Base-by-base conservation (phyloP, 2,888 invertebrate species). In the Cyrtodaria siliqua region DNA sequence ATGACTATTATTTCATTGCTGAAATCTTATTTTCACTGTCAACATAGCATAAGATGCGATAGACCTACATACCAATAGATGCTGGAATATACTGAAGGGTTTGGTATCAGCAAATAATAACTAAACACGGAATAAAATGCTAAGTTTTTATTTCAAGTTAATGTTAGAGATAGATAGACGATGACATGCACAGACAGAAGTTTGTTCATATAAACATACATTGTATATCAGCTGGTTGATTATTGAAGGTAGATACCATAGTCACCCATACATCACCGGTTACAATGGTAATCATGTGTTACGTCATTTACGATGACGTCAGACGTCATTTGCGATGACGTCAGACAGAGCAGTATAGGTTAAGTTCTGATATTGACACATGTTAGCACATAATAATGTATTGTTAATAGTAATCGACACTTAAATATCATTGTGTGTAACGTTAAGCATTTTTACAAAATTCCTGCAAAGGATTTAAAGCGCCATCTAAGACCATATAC, bases 91-190 rank as follows among this genome's bases (percentile, higher is more conserved):
- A n/a, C n/a, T n/a, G n/a, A n/a, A n/a, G n/a, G n/a, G n/a, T n/a
- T n/a, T n/a, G n/a, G n/a, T n/a, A n/a, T n/a, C n/a, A n/a, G 33
- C 12, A 33, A 33, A 33, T 8, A 33, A 4, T 8, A 33, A 33
- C 12, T 33, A 8, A 33, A 33, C 33, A 33, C 47, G 47, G 3
- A 16, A 33, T 83, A 77, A 81, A 83, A 83, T 80, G 81, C 83
- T 83, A 83, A 81, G 80, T 75, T 81, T 82, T 80, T 83, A 83
- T 81, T 81, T 83, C 83, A 79, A 81, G 78, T 83, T 80, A 78
- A 83, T 80, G 73, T 76, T 67, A 78, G 72, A 78, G 78, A 80
- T 71, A 74, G 75, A 71, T 75, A 79, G 56, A 81, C 80, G 71
- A 79, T 67, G 56, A 79, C 83, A 76, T 67, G 68, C 73, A 79